Conservation (phyloP, 2,797 vertebrate species). For the Gadopsis bispinosus region DNA sequence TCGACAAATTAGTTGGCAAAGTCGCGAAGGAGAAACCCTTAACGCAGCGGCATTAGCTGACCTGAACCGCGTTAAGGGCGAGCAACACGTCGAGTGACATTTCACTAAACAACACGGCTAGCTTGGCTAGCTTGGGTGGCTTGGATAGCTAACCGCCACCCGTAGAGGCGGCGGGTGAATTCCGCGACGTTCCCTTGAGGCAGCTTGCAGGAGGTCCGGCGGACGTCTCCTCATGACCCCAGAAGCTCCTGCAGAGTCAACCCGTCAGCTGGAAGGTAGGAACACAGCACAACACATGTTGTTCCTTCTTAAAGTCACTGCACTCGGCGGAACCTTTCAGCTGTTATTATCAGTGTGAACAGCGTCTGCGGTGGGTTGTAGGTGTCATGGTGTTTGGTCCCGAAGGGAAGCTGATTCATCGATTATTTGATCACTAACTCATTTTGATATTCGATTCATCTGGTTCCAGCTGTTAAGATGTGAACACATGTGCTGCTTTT, state of each 20-base stretch:
- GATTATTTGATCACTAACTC: too few relatives aligned
- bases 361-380: too few relatives aligned
- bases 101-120: accelerated
- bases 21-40: accelerated
- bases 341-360: too few relatives aligned
- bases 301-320: too few relatives aligned
- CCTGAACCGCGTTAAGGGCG: accelerated
- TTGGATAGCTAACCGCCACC: accelerated
- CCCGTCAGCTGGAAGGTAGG: conserved; percentile 14
- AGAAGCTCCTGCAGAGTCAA: accelerated
- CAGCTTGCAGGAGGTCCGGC: accelerated
- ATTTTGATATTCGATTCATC: too few relatives aligned
- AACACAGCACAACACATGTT: too few relatives aligned
- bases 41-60: accelerated
- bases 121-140: too few relatives aligned
- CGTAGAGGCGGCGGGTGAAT: accelerated
- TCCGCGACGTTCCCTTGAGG: conserved; percentile 16
- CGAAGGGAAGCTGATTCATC: too few relatives aligned
- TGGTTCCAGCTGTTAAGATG: too few relatives aligned
- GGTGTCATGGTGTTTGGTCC: too few relatives aligned
- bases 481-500: too few relatives aligned
- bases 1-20: accelerated
- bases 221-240: not conserved
- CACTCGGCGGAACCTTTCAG: too few relatives aligned
- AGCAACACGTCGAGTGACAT: accelerated